Conservation (phyloP, 2,797 vertebrate species). For the Fistularia tabacaria region DNA sequence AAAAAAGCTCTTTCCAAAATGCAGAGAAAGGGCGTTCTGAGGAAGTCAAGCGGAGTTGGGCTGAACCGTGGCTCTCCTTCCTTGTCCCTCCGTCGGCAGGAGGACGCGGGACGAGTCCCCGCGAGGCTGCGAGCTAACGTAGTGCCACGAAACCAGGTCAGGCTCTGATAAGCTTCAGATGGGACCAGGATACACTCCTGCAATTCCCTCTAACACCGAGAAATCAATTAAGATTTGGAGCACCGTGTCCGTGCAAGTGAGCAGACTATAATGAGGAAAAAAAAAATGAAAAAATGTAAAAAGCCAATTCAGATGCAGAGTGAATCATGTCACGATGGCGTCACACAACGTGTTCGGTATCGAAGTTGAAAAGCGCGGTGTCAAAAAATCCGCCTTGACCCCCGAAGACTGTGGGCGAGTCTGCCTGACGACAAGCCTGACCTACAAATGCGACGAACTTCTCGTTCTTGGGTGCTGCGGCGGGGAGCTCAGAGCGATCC, state of each 20-base stretch:
- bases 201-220: conserved; percentile 52
- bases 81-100: conserved; percentile 58
- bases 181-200: conserved; percentile 60
- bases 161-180: conserved; percentile 69
- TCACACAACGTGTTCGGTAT: too few relatives aligned
- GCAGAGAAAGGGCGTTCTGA: conserved; percentile 47
- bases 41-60: too few relatives aligned
- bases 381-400: conserved; percentile 35
- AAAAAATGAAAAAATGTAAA: too few relatives aligned
- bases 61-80: conserved; percentile 59
- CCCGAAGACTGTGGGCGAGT: conserved; percentile 51
- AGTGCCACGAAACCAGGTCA: conserved; percentile 71
- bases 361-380: not conserved
- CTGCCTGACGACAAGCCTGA: conserved; percentile 80
- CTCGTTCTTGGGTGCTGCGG: conserved; percentile 70
- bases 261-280: not conserved
- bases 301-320: too few relatives aligned
- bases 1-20: conserved; percentile 78
- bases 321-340: too few relatives aligned
- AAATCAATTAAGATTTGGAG: conserved; percentile 70
- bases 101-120: conserved; percentile 69
- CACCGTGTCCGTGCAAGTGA: conserved; percentile 22
- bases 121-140: conserved; percentile 50
- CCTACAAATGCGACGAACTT: conserved; percentile 81
- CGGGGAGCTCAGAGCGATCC: conserved; percentile 69